Base-by-base conservation (phyloP, 2,888 invertebrate species). In the Diarsia dahlii region DNA sequence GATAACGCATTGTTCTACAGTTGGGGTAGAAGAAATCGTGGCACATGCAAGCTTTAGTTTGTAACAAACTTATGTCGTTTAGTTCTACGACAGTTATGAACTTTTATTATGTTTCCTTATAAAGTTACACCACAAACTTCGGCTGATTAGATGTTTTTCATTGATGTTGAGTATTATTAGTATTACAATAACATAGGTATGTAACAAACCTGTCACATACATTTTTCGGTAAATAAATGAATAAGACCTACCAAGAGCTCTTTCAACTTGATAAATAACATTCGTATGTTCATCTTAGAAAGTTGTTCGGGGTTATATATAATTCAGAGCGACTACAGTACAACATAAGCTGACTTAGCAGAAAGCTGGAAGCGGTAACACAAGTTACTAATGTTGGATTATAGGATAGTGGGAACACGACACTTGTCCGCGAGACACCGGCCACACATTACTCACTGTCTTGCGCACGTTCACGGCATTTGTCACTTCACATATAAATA, bases 391-490 rank as follows among this genome's bases (percentile, higher is more conserved):
- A 87, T 87, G 81, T 81, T 79, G 75, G 84, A 81, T 86, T 83
- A 85, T 76, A 77, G 72, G 81, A 87, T 71, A 81, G 81, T 81
- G 80, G 76, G 78, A 75, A 70, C 71, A 74, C 77, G 78, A 81
- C 82, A 78, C 73, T 78, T 80, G 77, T 86, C 71, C 58, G 34
- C 50, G 18, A 50, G 71, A 76, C 79, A 66, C 80, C 68, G 73
- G 69, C 74, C 82, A 83, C 85, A 80, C 87, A 90, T 91, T 90
- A 85, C 80, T 91, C 90, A 90, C 85, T 90, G 89, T 89, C 84
- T 71, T 45, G 34, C 58, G 39, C 68, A 80, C 66, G 75, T 75
- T 79, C 72, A 67, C 56, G 52, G 66, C 80, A 74, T 84, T 84
- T 87, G 81, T 84, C 78, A 82, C 85, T 64, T 72, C 76, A 80